Percentiles rank a stretch among this genome's conserved stretches.
Evolutionary conservation across 2,113 vertebrate genomes (phyloP).

Genomic region (Ammodytes dubius): DNA sequence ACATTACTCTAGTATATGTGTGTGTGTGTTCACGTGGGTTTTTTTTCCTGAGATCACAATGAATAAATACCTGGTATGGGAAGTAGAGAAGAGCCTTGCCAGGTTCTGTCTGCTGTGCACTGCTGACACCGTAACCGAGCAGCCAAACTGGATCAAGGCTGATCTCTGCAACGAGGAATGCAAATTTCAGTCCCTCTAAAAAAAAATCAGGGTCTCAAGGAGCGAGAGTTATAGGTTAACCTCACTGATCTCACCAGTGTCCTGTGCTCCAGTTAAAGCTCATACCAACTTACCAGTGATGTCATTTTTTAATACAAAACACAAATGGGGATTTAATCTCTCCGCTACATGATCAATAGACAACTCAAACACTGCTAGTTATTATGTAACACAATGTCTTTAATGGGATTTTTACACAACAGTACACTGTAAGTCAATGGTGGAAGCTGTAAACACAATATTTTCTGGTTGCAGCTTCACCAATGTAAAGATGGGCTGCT

Average conservation of each 20-base stretch:
- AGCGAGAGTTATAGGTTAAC: slow-evolving; percentile 14
- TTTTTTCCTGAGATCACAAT: slow-evolving; percentile 28
- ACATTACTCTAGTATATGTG: slow-evolving; percentile 26
- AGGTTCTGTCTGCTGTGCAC: neutral
- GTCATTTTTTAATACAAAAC: neutral
- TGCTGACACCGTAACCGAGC: neutral
- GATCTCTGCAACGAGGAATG: neutral
- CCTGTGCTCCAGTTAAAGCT: neutral
- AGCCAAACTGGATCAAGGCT: slow-evolving; percentile 4
- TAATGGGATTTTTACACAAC: neutral
- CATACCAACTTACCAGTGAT: neutral
- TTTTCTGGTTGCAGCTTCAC: neutral
- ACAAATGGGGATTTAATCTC: neutral
- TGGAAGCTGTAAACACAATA: neutral
- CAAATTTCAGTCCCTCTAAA: neutral
- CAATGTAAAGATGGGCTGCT: neutral
- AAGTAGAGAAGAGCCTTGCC: neutral
- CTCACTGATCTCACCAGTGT: neutral
- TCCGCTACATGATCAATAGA: neutral
- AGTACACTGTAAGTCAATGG: neutral
- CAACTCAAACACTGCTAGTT: neutral
- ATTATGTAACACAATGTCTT: neutral
- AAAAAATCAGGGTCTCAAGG: neutral
- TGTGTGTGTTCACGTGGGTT: slow-evolving; percentile 15
- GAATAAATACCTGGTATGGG: slow-evolving; percentile 11